Evolutionary conservation across 2,797 vertebrate genomes (phyloP), one percentile per base, ranked within the genome.

Genomic region (Anas acuta): DNA sequence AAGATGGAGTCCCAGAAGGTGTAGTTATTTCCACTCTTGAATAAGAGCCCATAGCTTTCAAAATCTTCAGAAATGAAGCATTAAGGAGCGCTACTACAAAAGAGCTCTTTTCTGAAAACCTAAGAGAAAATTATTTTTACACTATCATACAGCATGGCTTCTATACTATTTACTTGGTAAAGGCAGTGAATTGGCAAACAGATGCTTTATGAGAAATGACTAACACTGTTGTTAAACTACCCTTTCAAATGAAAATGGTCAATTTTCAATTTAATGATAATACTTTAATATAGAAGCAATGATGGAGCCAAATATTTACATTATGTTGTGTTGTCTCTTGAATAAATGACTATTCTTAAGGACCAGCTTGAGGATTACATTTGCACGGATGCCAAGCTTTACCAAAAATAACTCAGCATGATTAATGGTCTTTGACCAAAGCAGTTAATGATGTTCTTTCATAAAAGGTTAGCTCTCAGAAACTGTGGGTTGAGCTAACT

Each of bases 391-490:
- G 33, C 21, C 23, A 93, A 30, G 16, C 19, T 92, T 93, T 87
- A 78, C 77, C 54, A 51, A 81, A 90, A 95, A 82, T 80, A 95
- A 90, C 76, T 71, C 66, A 84, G 19, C 67, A 80, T 95, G 77
- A 96, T 95, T 93, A 95, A 96, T 90, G 17, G 32, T 77, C 32
- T 93, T 54, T 37, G 91, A 90, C 30, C 26, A 58, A 49, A 54
- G 8, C 74, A 95, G 82, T 89, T 84, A 96, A 97, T 96, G 8
- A 85, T 75, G 75, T 51, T 37, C 39, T 89, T 93, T 95, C 67
- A 90, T 64, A 26, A 96, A 92, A 95, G 66, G 32, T 76, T 84
- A 96, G 74, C 6, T 91, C 37, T 82, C 37, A 70, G 72, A 61
- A 95, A 84, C 62, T 60, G 65, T 90, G 37, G 11, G 76, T 77